These are phyloP conservation scores for Mythimna impura DNA, from an alignment of 2,888 invertebrate genomes.

Conservation along the genomic window DNA sequence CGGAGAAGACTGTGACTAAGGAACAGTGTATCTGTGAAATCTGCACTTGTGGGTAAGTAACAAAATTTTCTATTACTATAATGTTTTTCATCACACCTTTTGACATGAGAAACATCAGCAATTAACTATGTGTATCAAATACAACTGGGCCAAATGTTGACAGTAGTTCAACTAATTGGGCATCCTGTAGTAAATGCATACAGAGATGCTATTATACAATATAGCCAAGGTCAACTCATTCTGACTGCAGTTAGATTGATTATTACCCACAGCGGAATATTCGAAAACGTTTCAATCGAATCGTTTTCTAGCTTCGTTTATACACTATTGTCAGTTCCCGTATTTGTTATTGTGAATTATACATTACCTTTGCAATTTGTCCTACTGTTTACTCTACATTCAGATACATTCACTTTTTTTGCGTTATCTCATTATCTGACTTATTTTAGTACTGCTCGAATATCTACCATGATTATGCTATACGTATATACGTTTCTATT, in stretches of 20 bases:
- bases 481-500: conserved; percentile 6
- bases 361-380: background rate
- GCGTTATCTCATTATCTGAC: background rate
- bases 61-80: background rate
- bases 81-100: conserved; percentile 42
- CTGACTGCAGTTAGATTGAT: conserved; percentile 47
- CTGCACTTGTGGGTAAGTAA: conserved; percentile 96
- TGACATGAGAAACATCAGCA: conserved; percentile 45
- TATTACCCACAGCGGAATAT: conserved; percentile 20
- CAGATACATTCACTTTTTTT: background rate
- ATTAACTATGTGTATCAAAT: conserved; percentile 12
- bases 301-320: conserved; percentile 5
- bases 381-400: background rate
- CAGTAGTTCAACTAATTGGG: conserved; percentile 59
- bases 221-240: conserved; percentile 33
- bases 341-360: conserved; percentile 1
- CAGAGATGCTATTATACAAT: conserved; percentile 1
- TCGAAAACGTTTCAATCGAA: conserved; percentile 16
- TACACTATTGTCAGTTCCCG: background rate
- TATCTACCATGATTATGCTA: background rate
- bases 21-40: conserved; percentile 97
- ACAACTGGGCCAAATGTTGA: conserved; percentile 37
- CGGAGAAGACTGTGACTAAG: conserved; percentile 87
- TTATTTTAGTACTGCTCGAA: background rate
- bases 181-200: conserved; percentile 62